Evolutionary conservation across 37 sponge, comb jelly and placozoan genomes (phyloP).

Genomic region (Chondrilla cf. caribensis): DNA sequence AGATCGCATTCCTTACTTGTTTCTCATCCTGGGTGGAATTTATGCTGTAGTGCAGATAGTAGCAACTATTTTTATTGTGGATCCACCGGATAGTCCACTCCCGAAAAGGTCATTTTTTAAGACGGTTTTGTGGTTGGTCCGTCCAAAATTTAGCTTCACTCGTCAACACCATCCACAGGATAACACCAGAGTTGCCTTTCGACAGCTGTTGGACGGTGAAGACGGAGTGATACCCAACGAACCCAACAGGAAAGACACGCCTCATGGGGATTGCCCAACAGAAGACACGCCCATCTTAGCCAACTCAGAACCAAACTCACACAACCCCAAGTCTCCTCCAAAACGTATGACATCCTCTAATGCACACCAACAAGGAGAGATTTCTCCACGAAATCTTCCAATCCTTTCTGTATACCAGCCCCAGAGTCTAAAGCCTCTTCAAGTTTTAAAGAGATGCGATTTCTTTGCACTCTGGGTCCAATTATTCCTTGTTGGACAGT

Average conservation of each 20-base stretch:
- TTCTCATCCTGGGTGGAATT: constrained; percentile 68
- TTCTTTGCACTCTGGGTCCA: constrained; percentile 84
- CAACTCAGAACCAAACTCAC: no score
- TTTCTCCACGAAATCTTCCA: background rate
- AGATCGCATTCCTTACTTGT: constrained; percentile 58
- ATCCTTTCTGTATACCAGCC: constrained; percentile 19
- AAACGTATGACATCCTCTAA: background rate
- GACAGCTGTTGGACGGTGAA: no score
- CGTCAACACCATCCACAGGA: background rate
- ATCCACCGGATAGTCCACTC: constrained; percentile 27
- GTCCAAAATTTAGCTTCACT: background rate
- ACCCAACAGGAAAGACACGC: background rate
- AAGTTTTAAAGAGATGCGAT: constrained; percentile 49
- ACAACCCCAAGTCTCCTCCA: no score
- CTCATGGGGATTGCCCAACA: no score
- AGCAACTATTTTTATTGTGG: constrained; percentile 61
- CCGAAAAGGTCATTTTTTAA: background rate
- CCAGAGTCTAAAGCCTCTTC: constrained; percentile 46
- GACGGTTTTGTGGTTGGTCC: background rate
- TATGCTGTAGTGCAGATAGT: constrained; percentile 68
- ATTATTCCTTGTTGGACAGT: constrained; percentile 53
- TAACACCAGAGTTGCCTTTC: background rate
- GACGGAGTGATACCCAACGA: background rate
- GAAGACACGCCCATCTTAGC: background rate
- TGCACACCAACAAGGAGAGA: background rate